Evolutionary conservation across 2,113 vertebrate species (phyloP), one percentile per base, ranked within the genome.

Genomic region (Barnardius zonarius): DNA sequence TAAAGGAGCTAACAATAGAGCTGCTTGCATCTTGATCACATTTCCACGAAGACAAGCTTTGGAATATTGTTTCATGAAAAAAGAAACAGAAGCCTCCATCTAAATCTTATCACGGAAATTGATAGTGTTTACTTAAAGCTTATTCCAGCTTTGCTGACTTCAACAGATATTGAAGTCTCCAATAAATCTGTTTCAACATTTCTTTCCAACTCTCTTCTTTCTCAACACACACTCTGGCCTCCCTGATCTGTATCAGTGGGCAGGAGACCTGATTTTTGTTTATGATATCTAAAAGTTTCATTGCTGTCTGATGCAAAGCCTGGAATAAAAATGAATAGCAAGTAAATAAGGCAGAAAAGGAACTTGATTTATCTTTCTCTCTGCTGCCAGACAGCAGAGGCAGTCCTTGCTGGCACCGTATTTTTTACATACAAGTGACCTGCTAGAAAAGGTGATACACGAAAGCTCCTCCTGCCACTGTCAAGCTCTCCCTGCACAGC

Each of bases 121-220:
- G 96, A 90, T 94, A 95, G 96, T 95, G 93, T 94, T 97, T 95
- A 97, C 95, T 96, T 97, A 97, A 93, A 90, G 90, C 95, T 95
- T 97, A 91, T 93, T 95, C 86, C 59, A 91, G 92, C 85, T 94
- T 95, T 96, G 72, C 91, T 96, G 94, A 96, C 92, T 96, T 96
- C 82, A 96, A 95, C 88, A 97, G 94, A 94, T 95, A 97, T 55
- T 95, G 88, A 96, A 94, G 86, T 84, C 95, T 95, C 92, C 95
- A 97, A 85, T 96, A 96, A 96, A 93, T 97, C 93, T 97, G 93
- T 94, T 95, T 83, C 84, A 78, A 80, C 1, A 2, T 27, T 75
- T 97, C 81, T 84, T 94, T 92, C 94, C 78, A 91, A 55, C 95
- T 95, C 86, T 54, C 61, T 89, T 74, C 77, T 62, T 90, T 89